Percentiles rank a stretch among this genome's conserved stretches.
Conservation (phyloP, 1,140 invertebrate genomes). For the Hypothenemus hampei region DNA sequence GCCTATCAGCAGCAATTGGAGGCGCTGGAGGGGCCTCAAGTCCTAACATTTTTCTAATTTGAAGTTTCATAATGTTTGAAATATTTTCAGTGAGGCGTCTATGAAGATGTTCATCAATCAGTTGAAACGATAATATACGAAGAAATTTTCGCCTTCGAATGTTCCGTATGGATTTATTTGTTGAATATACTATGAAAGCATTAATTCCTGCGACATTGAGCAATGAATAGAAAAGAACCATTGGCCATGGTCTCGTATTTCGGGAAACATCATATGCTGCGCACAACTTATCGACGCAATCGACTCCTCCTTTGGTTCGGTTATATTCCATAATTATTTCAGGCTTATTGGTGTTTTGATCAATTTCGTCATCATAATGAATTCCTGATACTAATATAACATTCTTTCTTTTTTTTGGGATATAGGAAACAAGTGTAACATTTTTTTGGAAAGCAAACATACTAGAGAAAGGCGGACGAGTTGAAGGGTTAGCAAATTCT, state of each 20-base stretch:
- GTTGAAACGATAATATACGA: too few relatives aligned
- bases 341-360: slow-evolving; percentile 20
- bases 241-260: slow-evolving; percentile 19
- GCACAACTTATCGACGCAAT: slow-evolving; percentile 46
- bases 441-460: slow-evolving; percentile 27
- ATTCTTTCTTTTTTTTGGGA: slow-evolving; percentile 32
- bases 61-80: too few relatives aligned
- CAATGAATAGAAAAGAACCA: slow-evolving; percentile 25
- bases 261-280: slow-evolving; percentile 35
- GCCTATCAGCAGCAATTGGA: too few relatives aligned
- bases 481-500: slow-evolving; percentile 17
- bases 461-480: slow-evolving; percentile 3
- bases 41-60: too few relatives aligned
- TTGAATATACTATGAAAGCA: slow-evolving; percentile 1
- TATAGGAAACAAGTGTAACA: slow-evolving; percentile 29
- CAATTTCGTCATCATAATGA: slow-evolving; percentile 32
- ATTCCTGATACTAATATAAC: slow-evolving; percentile 34
- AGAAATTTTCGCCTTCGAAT: too few relatives aligned
- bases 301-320: slow-evolving; percentile 47
- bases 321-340: slow-evolving; percentile 41
- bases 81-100: too few relatives aligned
- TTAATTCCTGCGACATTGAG: slow-evolving; percentile 46
- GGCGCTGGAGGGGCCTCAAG: too few relatives aligned
- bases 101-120: too few relatives aligned
- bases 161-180: too few relatives aligned